Conservation (phyloP, 2,797 vertebrate species). For the Melopsittacus undulatus region DNA sequence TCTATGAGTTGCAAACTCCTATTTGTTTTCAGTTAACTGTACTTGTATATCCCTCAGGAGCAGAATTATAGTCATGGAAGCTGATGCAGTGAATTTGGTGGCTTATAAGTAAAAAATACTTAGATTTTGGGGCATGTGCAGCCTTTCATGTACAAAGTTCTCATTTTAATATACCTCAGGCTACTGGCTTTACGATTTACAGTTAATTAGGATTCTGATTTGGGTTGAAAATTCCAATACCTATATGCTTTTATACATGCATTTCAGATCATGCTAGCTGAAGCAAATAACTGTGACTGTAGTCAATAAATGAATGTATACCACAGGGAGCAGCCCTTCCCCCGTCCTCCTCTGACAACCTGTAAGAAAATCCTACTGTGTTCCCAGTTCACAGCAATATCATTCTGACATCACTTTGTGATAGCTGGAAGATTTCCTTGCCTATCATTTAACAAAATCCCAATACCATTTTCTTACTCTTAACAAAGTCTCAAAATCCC, state of each 20-base stretch:
- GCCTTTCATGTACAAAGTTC: constrained; percentile 83
- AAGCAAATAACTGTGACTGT: constrained; percentile 77
- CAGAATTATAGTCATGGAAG: constrained; percentile 74
- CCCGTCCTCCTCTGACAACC: constrained; percentile 63
- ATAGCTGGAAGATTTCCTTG: constrained; percentile 68
- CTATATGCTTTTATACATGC: constrained; percentile 74
- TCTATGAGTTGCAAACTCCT: constrained; percentile 68
- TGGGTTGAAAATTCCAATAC: constrained; percentile 77
- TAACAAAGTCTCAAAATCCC: constrained; percentile 60
- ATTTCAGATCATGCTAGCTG: constrained; percentile 77
- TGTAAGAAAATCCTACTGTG: constrained; percentile 72
- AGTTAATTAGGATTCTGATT: constrained; percentile 83
- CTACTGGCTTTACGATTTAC: constrained; percentile 79
- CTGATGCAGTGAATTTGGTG: constrained; percentile 73
- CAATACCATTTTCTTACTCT: constrained; percentile 60
- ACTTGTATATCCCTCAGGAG: constrained; percentile 74
- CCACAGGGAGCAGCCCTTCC: constrained; percentile 62
- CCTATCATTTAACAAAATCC: constrained; percentile 69
- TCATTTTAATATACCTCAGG: constrained; percentile 82
- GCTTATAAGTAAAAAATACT: constrained; percentile 76
- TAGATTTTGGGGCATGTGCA: constrained; percentile 75
- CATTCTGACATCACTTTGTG: constrained; percentile 69
- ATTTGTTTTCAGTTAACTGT: constrained; percentile 76
- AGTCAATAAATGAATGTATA: constrained; percentile 75
- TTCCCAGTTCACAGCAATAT: constrained; percentile 71